Evolutionary conservation across 2,888 invertebrate genomes (phyloP).

Genomic region (Microctonus hyperodae): DNA sequence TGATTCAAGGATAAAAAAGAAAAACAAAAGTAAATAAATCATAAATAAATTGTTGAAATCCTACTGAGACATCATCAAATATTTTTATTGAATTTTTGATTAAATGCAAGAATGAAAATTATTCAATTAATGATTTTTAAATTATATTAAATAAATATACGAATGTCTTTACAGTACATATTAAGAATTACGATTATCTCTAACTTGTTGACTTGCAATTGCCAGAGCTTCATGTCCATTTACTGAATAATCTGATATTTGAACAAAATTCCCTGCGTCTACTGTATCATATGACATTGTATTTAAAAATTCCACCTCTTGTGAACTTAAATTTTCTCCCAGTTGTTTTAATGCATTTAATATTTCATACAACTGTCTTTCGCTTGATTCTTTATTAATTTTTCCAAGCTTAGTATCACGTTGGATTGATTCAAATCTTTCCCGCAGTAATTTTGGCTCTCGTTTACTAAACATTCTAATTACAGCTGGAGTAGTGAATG

Average conservation of each 20-base stretch:
- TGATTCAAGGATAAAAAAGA: too few relatives aligned
- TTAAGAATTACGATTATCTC: slow-evolving; percentile 44
- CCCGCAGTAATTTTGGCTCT: slow-evolving; percentile 71
- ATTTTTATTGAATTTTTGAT: too few relatives aligned
- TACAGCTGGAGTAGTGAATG: slow-evolving; percentile 78
- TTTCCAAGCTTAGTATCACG: slow-evolving; percentile 71
- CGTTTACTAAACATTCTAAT: slow-evolving; percentile 76
- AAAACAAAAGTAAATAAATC: too few relatives aligned
- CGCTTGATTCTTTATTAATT: slow-evolving; percentile 63
- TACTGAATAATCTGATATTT: slow-evolving; percentile 59
- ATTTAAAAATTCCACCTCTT: slow-evolving; percentile 65
- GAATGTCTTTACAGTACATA: slow-evolving; percentile 22
- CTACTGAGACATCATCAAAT: too few relatives aligned
- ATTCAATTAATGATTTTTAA: background rate
- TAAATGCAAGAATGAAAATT: too few relatives aligned
- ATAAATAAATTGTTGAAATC: too few relatives aligned
- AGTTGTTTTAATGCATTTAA: slow-evolving; percentile 65
- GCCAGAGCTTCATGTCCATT: slow-evolving; percentile 50
- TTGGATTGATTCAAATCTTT: slow-evolving; percentile 68
- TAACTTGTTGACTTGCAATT: slow-evolving; percentile 51
- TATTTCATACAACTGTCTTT: slow-evolving; percentile 66
- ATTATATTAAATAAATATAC: background rate
- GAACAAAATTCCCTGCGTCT: slow-evolving; percentile 62
- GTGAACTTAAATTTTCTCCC: slow-evolving; percentile 64
- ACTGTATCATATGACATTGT: slow-evolving; percentile 61